These are phyloP conservation scores for Druon quercuslanigerum DNA, from an alignment of 1,140 invertebrate species.

Conservation along the genomic window DNA sequence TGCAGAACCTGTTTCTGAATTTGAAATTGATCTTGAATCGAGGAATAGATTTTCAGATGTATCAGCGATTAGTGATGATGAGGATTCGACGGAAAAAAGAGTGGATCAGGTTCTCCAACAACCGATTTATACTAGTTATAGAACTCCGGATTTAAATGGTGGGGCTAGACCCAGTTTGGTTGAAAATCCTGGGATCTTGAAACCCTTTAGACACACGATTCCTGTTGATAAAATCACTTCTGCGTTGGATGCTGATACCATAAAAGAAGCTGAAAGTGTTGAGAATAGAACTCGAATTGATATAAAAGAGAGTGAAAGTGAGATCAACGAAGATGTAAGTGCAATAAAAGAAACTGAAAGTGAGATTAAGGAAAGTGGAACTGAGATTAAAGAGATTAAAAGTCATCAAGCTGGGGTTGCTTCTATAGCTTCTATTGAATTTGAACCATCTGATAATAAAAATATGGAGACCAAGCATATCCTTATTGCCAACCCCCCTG, in stretches of 20 bases:
- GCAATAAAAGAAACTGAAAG: neutral
- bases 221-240: constrained; percentile 81
- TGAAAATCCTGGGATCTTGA: constrained; percentile 64
- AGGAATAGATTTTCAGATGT: constrained; percentile 63
- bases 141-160: constrained; percentile 77
- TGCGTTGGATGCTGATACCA: constrained; percentile 36
- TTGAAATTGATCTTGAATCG: constrained; percentile 64
- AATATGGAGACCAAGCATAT: neutral
- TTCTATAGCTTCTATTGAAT: constrained; percentile 9
- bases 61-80: constrained; percentile 43
- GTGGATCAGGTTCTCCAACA: constrained; percentile 45
- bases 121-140: constrained; percentile 82
- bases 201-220: constrained; percentile 78
- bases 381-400: neutral
- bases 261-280: neutral
- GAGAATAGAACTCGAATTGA: neutral
- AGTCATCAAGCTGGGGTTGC: neutral
- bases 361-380: neutral
- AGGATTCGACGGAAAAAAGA: constrained; percentile 44
- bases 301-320: neutral
- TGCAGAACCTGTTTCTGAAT: constrained; percentile 66
- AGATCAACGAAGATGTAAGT: neutral
- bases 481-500: neutral
- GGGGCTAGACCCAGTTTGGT: constrained; percentile 62
- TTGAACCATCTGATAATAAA: neutral